Conservation (phyloP, 2,888 invertebrate genomes). For the Yponomeuta cagnagella region DNA sequence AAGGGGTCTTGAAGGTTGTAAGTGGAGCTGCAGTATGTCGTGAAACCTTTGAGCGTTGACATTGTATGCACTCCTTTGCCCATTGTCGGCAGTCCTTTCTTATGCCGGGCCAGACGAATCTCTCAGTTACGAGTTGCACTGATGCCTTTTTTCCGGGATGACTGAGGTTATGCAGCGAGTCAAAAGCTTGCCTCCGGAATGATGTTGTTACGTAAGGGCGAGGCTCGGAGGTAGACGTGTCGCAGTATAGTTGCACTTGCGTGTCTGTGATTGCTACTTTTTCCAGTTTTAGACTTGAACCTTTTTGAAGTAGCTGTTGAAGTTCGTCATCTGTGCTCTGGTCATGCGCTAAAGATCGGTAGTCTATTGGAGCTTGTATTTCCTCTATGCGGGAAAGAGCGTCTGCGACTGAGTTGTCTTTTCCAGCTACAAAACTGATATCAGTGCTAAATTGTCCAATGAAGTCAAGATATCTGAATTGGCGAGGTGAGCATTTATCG, state of each 20-base stretch:
- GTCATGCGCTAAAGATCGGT: too few relatives aligned
- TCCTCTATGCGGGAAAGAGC: conserved; percentile 16
- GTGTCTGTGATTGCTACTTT: too few relatives aligned
- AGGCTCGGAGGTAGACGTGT: too few relatives aligned
- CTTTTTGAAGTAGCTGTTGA: too few relatives aligned
- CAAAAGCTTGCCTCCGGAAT: conserved; percentile 21
- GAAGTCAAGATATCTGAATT: not conserved
- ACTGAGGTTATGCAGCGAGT: conserved; percentile 11
- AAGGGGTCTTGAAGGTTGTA: not conserved
- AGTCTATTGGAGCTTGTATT: too few relatives aligned
- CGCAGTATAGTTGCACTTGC: too few relatives aligned
- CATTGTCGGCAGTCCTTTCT: conserved; percentile 5
- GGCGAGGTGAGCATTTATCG: conserved; percentile 37
- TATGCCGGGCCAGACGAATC: conserved; percentile 8
- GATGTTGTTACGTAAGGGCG: too few relatives aligned
- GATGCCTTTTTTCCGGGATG: not conserved
- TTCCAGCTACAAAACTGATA: conserved; percentile 20
- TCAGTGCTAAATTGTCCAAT: conserved; percentile 19
- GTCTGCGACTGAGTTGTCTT: conserved; percentile 22
- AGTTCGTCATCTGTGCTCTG: too few relatives aligned
- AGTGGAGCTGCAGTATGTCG: conserved; percentile 4
- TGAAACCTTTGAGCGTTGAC: conserved; percentile 8
- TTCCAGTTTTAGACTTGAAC: too few relatives aligned
- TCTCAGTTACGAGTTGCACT: not conserved
- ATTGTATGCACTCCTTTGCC: not conserved